Conservation (phyloP, 2,113 vertebrate genomes). For the Elaphurus davidianus region DNA sequence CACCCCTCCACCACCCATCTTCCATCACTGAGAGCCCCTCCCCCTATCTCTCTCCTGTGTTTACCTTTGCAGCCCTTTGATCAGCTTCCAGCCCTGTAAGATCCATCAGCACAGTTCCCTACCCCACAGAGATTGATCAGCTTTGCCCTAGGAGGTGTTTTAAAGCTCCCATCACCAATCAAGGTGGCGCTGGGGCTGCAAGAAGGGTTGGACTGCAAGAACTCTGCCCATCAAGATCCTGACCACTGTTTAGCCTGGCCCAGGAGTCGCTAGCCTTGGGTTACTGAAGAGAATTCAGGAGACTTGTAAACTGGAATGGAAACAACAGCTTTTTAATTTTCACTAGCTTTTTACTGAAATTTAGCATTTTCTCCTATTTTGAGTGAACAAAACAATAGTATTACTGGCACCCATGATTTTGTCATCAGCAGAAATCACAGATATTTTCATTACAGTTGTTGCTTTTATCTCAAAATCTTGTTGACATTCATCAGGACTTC, state of each 20-base stretch:
- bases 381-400: background rate
- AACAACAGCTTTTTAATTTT: background rate
- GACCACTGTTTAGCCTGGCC: background rate
- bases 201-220: background rate
- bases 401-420: background rate
- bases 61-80: background rate
- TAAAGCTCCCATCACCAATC: background rate
- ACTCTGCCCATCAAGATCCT: background rate
- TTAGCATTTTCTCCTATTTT: background rate
- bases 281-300: background rate
- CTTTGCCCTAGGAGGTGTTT: background rate
- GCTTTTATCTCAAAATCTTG: background rate
- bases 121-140: background rate
- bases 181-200: fast-evolving
- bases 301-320: background rate
- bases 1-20: background rate
- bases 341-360: constrained; percentile 1
- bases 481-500: background rate
- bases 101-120: background rate
- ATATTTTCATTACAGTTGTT: background rate
- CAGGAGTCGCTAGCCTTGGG: background rate
- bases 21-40: background rate
- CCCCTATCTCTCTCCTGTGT: background rate
- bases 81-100: background rate
- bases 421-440: background rate